Base-by-base conservation (phyloP, 2,888 invertebrate species). In the Argynnis bischoffii region DNA sequence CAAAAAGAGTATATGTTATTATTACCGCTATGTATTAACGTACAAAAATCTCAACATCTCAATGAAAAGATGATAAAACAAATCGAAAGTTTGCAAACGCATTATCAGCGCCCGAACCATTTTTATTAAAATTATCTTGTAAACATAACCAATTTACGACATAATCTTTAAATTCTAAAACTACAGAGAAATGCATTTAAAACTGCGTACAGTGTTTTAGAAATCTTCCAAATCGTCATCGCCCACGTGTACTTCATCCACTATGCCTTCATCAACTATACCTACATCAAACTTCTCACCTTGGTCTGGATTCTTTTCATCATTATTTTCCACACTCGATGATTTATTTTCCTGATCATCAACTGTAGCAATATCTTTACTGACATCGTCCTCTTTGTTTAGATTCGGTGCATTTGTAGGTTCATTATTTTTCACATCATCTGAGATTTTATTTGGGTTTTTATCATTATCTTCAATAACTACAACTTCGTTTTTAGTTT, bases 221-320 rank as follows among this genome's bases (percentile, higher is more conserved):
- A 81, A 89, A 74, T 89, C 88, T 75, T 85, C 87, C 48, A 88
- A 81, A 76, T 88, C 88, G 6, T 84, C 83, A 3, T 84, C 86
- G 63, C 70, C 67, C 11, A 79, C 72, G 13, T 72, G 68, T 53
- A 79, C 65, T 14, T 14, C 67, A 74, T 14, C 72, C 63, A 21
- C 21, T 8, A 11, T 5, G 16, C 53, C 21, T 57, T 65, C 65
- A 57, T 57, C 57, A 21, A 21, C 21, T 8, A 11, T 5, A 14
- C 53, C 21, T 57, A 59, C 65, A 57, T 53, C 53, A 21, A 35
- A 55, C 15, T 64, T 48, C 6, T 63, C 48, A 11, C 18, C 55
- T 8, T 41, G 8, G 16, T 66, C 31, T 26, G 66, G 68, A 21
- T 76, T 59, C n/a, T 72, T 54, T 41, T 14, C 16, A 21, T 13